These are phyloP conservation scores for Ellobius talpinus DNA, from an alignment of 2,113 vertebrate genomes.

Conservation along the genomic window DNA sequence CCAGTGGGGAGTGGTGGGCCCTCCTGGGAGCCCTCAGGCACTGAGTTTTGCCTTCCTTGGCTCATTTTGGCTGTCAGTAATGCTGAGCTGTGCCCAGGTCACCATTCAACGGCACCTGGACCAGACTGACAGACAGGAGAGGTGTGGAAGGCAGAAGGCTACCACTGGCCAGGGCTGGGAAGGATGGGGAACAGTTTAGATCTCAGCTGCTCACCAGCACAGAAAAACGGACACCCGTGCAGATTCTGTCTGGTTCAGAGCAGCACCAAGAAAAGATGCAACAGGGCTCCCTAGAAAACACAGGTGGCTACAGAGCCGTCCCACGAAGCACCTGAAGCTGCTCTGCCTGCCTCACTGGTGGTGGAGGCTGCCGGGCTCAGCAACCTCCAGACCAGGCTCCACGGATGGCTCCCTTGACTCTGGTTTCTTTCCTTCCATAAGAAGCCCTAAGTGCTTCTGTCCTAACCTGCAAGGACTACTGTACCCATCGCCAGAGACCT, in stretches of 20 bases:
- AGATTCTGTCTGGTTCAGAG: neutral
- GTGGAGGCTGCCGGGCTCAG: neutral
- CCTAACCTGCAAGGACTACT: neutral
- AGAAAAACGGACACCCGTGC: neutral
- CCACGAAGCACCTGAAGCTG: accelerated
- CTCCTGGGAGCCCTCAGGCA: neutral
- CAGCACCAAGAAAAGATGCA: neutral
- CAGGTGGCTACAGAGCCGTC: accelerated
- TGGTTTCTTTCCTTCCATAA: neutral
- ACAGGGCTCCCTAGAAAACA: neutral
- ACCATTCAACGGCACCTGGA: neutral
- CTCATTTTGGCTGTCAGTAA: neutral
- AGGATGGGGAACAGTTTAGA: neutral
- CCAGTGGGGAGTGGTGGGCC: neutral
- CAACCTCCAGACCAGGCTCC: neutral
- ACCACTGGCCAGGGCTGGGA: neutral
- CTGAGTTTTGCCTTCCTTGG: neutral
- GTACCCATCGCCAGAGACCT: neutral
- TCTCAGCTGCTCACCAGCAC: neutral
- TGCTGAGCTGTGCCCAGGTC: neutral
- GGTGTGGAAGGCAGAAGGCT: neutral
- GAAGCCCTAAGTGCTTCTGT: neutral
- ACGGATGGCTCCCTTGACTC: neutral
- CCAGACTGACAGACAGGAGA: neutral
- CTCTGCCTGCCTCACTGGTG: neutral